phyloP scores from a whole-genome alignment of 64 coral and sea anemone species.

The Pocillopora verrucosa region DNA sequence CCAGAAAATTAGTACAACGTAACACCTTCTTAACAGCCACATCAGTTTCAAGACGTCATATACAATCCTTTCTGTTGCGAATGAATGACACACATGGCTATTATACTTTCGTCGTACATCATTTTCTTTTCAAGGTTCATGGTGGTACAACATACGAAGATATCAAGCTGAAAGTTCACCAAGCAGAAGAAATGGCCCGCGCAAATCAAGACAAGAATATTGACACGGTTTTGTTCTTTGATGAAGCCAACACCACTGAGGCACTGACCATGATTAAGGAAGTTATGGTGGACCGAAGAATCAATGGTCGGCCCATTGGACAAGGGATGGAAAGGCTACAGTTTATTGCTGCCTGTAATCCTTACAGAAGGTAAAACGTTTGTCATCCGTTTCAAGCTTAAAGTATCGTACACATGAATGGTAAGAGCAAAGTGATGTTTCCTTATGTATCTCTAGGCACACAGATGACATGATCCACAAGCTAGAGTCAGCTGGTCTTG shows the following conservation, averaged over 20 bases:
- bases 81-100: too few relatives aligned
- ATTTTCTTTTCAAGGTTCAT: conserved; percentile 48
- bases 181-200: conserved; percentile 64
- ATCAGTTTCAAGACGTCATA: too few relatives aligned
- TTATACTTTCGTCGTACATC: too few relatives aligned
- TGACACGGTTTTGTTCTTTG: conserved; percentile 78
- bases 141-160: conserved; percentile 79
- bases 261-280: conserved; percentile 88
- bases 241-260: conserved; percentile 85
- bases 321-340: conserved; percentile 55
- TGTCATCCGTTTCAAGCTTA: neutral
- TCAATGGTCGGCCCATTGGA: conserved; percentile 59
- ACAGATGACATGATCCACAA: conserved; percentile 92
- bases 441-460: conserved; percentile 50
- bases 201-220: conserved; percentile 59
- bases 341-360: conserved; percentile 84
- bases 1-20: too few relatives aligned
- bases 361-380: conserved; percentile 57
- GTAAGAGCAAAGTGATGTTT: too few relatives aligned
- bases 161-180: conserved; percentile 61
- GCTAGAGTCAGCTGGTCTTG: conserved; percentile 89
- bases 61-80: too few relatives aligned
- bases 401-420: too few relatives aligned
- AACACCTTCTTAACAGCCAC: too few relatives aligned
- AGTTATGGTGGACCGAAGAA: conserved; percentile 82